Percentiles rank a stretch among this genome's conserved stretches.
phyloP scores from a whole-genome alignment of 2,888 invertebrate species.

The Chrysodeixis includens region DNA sequence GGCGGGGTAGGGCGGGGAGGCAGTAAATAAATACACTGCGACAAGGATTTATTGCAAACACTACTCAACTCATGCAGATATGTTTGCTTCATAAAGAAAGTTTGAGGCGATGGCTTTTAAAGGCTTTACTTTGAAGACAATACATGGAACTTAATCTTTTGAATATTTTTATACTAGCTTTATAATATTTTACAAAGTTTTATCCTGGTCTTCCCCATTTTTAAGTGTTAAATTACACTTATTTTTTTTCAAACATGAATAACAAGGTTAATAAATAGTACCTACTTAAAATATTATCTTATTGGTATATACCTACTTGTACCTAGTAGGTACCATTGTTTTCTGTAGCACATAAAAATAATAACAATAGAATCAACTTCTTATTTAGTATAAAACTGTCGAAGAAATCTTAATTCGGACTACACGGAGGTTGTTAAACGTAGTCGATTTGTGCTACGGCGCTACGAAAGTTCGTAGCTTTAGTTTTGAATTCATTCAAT shows the following conservation, averaged over 20 bases:
- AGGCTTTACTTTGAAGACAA: constrained; percentile 22
- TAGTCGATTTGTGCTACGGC: constrained; percentile 36
- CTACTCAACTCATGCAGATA: constrained; percentile 67
- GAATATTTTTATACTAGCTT: constrained; percentile 1
- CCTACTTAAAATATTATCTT: no score
- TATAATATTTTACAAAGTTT: background rate
- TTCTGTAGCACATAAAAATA: no score
- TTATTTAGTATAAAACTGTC: background rate
- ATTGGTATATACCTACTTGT: no score
- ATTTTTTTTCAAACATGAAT: no score
- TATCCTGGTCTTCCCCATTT: background rate
- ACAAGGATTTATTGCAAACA: constrained; percentile 85
- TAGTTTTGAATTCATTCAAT: constrained; percentile 45
- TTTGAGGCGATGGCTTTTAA: constrained; percentile 40
- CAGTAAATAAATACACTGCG: constrained; percentile 84
- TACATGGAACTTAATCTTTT: constrained; percentile 10
- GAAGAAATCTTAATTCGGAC: constrained; percentile 7
- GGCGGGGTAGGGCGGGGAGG: constrained; percentile 56
- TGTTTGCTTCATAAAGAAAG: constrained; percentile 54
- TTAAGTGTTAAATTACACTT: background rate
- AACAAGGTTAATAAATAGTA: no score
- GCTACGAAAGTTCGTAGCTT: constrained; percentile 45
- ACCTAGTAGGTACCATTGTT: no score
- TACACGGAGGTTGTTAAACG: constrained; percentile 18
- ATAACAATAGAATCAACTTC: no score